Evolutionary conservation across 1,140 invertebrate genomes (phyloP).

Genomic region (Matsumurasca onukii): DNA sequence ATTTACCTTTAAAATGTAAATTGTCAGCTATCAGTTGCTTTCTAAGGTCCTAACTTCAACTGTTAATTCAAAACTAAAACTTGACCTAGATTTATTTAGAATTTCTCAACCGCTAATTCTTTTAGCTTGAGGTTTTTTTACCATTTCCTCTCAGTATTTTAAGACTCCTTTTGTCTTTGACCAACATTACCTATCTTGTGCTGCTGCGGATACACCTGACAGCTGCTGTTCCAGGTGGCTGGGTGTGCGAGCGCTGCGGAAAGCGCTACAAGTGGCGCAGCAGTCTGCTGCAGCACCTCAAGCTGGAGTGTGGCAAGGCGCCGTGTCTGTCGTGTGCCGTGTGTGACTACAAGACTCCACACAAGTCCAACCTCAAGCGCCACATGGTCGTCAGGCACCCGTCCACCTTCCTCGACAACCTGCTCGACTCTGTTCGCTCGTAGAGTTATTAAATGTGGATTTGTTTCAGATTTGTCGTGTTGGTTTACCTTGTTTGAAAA

Average conservation of each 20-base stretch:
- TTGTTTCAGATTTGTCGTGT: neutral
- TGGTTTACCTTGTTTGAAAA: too few relatives aligned
- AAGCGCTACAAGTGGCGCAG: conserved; percentile 29
- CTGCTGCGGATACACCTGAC: neutral
- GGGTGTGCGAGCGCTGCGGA: conserved; percentile 12
- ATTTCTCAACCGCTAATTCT: too few relatives aligned
- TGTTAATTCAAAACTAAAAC: too few relatives aligned
- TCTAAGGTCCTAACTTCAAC: too few relatives aligned
- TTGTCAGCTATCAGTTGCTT: too few relatives aligned
- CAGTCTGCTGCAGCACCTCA: conserved; percentile 33
- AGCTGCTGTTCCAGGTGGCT: neutral
- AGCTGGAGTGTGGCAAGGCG: conserved; percentile 48
- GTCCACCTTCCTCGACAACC: conserved; percentile 21
- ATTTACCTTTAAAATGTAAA: too few relatives aligned
- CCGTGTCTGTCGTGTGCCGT: conserved; percentile 36
- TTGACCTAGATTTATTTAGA: too few relatives aligned
- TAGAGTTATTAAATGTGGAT: neutral
- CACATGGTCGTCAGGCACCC: conserved; percentile 34
- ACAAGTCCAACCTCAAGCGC: conserved; percentile 32
- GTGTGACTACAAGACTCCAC: conserved; percentile 36
- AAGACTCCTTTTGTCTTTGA: too few relatives aligned
- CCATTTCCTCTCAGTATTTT: too few relatives aligned
- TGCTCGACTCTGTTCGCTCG: neutral
- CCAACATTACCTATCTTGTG: too few relatives aligned
- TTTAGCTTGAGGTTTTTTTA: too few relatives aligned